Percentiles rank a stretch among this genome's conserved stretches.
Conservation (phyloP, 2,113 vertebrate species). For the Callaeas wilsoni region DNA sequence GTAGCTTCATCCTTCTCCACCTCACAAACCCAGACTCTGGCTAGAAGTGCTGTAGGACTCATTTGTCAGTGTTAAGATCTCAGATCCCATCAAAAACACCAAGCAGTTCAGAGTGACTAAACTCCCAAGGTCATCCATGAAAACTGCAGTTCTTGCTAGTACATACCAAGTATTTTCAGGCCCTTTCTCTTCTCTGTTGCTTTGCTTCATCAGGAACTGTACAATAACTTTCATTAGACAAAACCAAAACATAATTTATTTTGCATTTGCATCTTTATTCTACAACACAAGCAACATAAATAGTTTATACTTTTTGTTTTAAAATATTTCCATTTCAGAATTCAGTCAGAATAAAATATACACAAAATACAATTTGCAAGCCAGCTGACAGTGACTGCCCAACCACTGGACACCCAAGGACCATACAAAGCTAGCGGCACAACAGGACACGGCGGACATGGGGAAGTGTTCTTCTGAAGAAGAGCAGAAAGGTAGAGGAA, state of each 20-base stretch:
- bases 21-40: not conserved
- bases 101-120: not conserved
- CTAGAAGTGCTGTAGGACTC: not conserved
- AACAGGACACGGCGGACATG: not conserved
- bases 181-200: not conserved
- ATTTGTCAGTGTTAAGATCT: not conserved
- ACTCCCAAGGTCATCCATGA: not conserved
- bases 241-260: conserved; percentile 4
- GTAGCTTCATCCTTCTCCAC: not conserved
- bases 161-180: not conserved
- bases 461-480: conserved; percentile 15
- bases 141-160: not conserved
- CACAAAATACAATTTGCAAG: conserved; percentile 78
- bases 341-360: conserved; percentile 76
- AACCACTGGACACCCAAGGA: conserved; percentile 61
- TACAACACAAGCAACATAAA: conserved; percentile 85
- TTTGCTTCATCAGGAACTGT: not conserved
- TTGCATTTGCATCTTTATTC: conserved; percentile 79
- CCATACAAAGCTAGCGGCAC: conserved; percentile 57
- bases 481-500: not conserved
- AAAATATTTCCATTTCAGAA: conserved; percentile 80
- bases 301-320: conserved; percentile 67
- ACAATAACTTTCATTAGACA: not conserved
- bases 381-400: conserved; percentile 64
- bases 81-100: not conserved